phyloP scores from a whole-genome alignment of 2,888 invertebrate genomes.

The Tetranychus piercei region DNA sequence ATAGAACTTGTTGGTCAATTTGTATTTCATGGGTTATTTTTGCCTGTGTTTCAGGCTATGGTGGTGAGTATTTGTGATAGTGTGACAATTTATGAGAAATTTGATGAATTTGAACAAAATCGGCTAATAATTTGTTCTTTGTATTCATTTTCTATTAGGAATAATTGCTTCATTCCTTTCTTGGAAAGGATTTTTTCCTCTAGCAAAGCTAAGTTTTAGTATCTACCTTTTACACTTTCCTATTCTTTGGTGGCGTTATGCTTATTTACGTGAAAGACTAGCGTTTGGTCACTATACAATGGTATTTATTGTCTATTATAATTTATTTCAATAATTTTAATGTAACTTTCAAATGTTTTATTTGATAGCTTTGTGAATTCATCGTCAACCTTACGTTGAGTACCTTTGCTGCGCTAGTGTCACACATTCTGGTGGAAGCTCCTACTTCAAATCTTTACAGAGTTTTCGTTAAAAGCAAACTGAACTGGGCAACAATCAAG shows the following conservation, averaged over 20 bases:
- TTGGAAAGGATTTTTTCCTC: slow-evolving; percentile 16
- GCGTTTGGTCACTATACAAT: slow-evolving; percentile 21
- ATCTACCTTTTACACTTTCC: slow-evolving; percentile 21
- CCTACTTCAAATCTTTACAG: slow-evolving; percentile 14
- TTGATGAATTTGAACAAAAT: no score
- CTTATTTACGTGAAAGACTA: slow-evolving; percentile 14
- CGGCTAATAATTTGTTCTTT: background rate
- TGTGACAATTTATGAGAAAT: background rate
- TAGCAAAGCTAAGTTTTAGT: slow-evolving; percentile 17
- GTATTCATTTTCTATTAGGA: slow-evolving; percentile 10
- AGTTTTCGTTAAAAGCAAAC: background rate
- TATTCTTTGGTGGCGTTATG: slow-evolving; percentile 20
- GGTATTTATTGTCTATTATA: slow-evolving; percentile 11
- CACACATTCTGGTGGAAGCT: slow-evolving; percentile 17
- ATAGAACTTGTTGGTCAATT: slow-evolving; percentile 23
- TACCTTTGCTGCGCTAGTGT: slow-evolving; percentile 9
- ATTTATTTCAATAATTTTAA: background rate
- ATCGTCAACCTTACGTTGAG: slow-evolving; percentile 18
- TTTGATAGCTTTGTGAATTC: slow-evolving; percentile 20
- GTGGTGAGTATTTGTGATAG: slow-evolving; percentile 4
- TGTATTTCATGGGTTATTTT: slow-evolving; percentile 25
- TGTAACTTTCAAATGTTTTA: background rate
- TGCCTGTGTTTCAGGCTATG: slow-evolving; percentile 23
- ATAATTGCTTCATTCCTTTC: slow-evolving; percentile 16
- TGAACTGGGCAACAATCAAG: background rate